These are phyloP conservation scores for Nebria ingens DNA, from an alignment of 1,140 invertebrate genomes.

Conservation along the genomic window DNA sequence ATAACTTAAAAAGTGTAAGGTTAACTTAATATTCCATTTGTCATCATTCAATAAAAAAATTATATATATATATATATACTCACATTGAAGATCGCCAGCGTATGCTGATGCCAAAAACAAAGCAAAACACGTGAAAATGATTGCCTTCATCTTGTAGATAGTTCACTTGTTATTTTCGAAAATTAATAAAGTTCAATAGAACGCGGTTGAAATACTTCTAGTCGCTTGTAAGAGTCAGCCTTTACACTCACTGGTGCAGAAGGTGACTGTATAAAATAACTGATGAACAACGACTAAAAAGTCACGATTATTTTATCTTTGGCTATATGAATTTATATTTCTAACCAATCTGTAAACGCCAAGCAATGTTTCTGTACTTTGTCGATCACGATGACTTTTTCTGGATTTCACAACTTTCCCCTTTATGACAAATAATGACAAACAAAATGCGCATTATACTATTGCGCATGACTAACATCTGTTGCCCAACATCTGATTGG, in stretches of 20 bases:
- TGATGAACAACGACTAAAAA: conserved; percentile 15
- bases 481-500: not conserved
- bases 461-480: not conserved
- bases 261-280: conserved; percentile 43
- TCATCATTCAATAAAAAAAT: conserved; percentile 13
- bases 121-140: conserved; percentile 29
- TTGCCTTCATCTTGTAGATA: conserved; percentile 37
- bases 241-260: conserved; percentile 87
- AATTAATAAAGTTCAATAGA: too few species aligned
- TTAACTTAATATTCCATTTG: too few species aligned
- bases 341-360: conserved; percentile 1
- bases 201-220: too few species aligned
- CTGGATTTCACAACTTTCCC: not conserved
- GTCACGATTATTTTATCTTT: conserved; percentile 17
- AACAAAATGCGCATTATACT: conserved; percentile 8
- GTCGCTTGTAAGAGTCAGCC: conserved; percentile 39
- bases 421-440: conserved; percentile 8
- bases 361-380: conserved; percentile 3
- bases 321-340: not conserved
- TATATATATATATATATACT: conserved; percentile 33
- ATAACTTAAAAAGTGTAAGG: not conserved
- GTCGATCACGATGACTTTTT: conserved; percentile 7
- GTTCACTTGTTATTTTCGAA: too few species aligned
- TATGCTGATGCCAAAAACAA: conserved; percentile 33
- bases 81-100: conserved; percentile 40